A percentile compares a stretch with the other conserved stretches of the same genome.
Evolutionary conservation across 2,888 invertebrate genomes (phyloP).

Genomic region (Parascotia fuliginaria): DNA sequence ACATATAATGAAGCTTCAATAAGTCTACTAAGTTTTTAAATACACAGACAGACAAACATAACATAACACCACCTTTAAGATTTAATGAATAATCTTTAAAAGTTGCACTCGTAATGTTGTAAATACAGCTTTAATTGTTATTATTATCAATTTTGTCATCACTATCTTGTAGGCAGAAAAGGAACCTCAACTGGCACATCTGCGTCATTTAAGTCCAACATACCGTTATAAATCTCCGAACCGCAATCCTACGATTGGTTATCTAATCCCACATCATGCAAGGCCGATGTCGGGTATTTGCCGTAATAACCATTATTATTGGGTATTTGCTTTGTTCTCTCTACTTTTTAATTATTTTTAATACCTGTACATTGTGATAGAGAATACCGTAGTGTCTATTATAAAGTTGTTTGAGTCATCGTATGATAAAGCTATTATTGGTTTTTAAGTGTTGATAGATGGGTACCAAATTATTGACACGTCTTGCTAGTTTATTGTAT

Average conservation of each 20-base stretch:
- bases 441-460: slow-evolving; percentile 4
- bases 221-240: slow-evolving; percentile 72
- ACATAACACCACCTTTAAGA: too few species aligned
- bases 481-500: too few species aligned
- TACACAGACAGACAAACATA: too few species aligned
- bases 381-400: slow-evolving; percentile 10
- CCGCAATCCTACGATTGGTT: slow-evolving; percentile 70
- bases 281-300: slow-evolving; percentile 53
- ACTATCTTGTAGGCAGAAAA: slow-evolving; percentile 23
- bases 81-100: too few species aligned
- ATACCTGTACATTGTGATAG: slow-evolving; percentile 27
- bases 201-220: slow-evolving; percentile 15
- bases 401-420: slow-evolving; percentile 16
- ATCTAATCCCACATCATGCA: slow-evolving; percentile 67
- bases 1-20: too few species aligned
- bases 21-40: too few species aligned
- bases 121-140: too few species aligned
- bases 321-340: slow-evolving; percentile 42
- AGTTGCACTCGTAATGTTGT: too few species aligned
- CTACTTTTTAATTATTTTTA: slow-evolving; percentile 36
- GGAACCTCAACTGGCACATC: not conserved
- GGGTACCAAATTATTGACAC: not conserved
- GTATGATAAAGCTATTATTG: slow-evolving; percentile 10
- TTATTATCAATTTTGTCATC: not conserved
- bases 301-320: slow-evolving; percentile 45